Percentiles rank a stretch among this genome's conserved stretches.
Conservation (phyloP, 1,140 invertebrate genomes). For the Coptotermes formosanus region DNA sequence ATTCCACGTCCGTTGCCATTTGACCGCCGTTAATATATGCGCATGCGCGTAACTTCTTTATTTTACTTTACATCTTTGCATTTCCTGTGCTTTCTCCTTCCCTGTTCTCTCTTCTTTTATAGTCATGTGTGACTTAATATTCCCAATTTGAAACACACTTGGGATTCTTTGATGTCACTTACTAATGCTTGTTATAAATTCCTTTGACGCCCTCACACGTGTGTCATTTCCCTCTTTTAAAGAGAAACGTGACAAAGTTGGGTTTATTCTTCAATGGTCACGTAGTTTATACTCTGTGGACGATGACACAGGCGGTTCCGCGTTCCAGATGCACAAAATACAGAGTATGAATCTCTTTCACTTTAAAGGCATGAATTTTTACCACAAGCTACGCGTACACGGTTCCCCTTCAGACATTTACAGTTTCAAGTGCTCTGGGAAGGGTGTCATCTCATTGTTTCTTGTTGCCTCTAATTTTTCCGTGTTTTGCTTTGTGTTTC, state of each 20-base stretch:
- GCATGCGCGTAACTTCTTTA: background rate
- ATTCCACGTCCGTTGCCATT: background rate
- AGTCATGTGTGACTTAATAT: background rate
- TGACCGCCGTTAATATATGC: background rate
- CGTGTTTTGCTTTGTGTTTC: background rate
- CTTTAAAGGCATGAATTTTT: background rate
- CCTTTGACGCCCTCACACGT: background rate
- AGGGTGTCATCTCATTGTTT: background rate
- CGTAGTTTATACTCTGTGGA: background rate
- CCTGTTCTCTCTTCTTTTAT: background rate
- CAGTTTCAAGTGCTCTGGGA: background rate
- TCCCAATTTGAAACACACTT: background rate
- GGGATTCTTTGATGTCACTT: background rate
- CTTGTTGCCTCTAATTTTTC: background rate
- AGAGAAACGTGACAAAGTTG: background rate
- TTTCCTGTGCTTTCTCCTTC: background rate
- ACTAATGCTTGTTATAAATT: background rate
- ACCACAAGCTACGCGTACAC: background rate
- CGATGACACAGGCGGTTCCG: background rate
- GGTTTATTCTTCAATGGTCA: slow-evolving; percentile 1
- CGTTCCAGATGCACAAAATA: background rate
- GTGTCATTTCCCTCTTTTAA: background rate
- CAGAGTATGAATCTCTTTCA: background rate
- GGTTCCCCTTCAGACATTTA: background rate
- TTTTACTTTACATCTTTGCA: background rate